Percentiles rank a stretch among this genome's conserved stretches.
Conservation (phyloP, 2,888 invertebrate genomes). For the Teleiodes luculella region DNA sequence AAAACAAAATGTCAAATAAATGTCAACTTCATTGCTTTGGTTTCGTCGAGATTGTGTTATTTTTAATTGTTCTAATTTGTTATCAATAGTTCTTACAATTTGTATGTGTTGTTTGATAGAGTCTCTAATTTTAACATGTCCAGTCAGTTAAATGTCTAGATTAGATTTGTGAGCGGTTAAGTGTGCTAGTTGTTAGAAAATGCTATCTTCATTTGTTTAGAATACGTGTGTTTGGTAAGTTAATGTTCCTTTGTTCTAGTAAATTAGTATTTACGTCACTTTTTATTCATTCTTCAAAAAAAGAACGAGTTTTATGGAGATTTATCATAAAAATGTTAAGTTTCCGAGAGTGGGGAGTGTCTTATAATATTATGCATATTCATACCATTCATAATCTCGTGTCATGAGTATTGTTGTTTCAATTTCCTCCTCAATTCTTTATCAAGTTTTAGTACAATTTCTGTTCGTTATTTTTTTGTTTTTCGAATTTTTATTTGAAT, state of each 20-base stretch:
- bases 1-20: no score
- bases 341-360: no score
- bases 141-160: constrained; percentile 16
- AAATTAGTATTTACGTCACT: neutral
- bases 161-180: neutral
- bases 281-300: neutral
- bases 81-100: constrained; percentile 7
- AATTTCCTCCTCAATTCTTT: no score
- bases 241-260: neutral
- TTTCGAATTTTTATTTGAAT: no score
- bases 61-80: constrained; percentile 32
- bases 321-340: no score
- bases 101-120: constrained; percentile 31
- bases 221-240: neutral
- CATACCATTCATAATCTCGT: no score
- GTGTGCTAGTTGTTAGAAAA: neutral
- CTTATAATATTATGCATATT: no score
- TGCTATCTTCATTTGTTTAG: neutral
- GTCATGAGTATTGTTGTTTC: no score
- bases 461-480: no score
- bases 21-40: neutral
- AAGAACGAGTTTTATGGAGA: neutral
- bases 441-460: no score
- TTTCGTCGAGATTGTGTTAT: constrained; percentile 24
- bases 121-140: constrained; percentile 30